Conservation (phyloP, 2,888 invertebrate species). For the Smittia sp. region DNA sequence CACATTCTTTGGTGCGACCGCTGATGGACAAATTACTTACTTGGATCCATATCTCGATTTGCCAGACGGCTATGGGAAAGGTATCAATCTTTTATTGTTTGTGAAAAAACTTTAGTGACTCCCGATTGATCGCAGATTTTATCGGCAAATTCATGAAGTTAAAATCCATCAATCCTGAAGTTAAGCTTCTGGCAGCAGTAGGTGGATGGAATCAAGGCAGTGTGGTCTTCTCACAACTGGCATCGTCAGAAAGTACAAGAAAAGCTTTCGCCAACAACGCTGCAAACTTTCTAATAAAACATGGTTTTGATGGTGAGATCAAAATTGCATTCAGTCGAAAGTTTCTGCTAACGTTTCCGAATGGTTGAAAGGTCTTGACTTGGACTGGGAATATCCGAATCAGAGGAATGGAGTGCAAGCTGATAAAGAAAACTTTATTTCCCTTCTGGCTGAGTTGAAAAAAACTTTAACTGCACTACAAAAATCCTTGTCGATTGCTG, state of each 20-base stretch:
- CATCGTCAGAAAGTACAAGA: background rate
- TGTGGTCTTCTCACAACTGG: constrained; percentile 52
- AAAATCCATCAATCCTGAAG: constrained; percentile 51
- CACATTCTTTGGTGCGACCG: background rate
- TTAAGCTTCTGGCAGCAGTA: constrained; percentile 52
- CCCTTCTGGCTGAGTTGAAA: background rate
- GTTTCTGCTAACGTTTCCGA: too few relatives aligned
- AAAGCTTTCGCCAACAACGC: constrained; percentile 47
- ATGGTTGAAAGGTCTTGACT: constrained; percentile 51
- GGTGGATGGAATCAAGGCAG: constrained; percentile 56
- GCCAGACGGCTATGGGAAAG: constrained; percentile 60
- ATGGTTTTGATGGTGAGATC: constrained; percentile 57
- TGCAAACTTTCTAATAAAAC: constrained; percentile 47
- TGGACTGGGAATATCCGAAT: constrained; percentile 63
- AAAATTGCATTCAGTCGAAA: too few relatives aligned
- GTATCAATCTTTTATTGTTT: constrained; percentile 46
- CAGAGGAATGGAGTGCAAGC: constrained; percentile 44
- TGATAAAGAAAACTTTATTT: constrained; percentile 8
- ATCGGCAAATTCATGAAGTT: constrained; percentile 51
- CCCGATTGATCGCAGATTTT: constrained; percentile 7
- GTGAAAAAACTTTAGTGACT: background rate
- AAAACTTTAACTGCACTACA: background rate
- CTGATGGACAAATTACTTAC: constrained; percentile 51
- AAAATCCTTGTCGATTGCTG: constrained; percentile 3
- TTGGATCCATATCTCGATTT: constrained; percentile 65